Base-by-base conservation (phyloP, 2,797 vertebrate genomes). In the Poecilia gillii region DNA sequence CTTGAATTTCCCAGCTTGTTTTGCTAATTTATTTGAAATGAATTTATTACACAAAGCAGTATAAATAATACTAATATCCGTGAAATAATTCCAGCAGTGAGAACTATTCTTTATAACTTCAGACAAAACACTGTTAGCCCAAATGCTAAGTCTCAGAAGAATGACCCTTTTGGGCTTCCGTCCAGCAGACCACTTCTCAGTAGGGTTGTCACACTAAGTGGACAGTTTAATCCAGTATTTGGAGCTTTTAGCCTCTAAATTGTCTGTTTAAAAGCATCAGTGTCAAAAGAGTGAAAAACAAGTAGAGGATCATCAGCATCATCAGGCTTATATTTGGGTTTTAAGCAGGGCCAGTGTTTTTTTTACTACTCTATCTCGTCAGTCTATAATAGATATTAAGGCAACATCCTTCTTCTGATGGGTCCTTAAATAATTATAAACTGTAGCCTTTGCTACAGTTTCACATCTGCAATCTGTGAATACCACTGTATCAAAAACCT, bases 201-300 rank as follows among this genome's bases (percentile, higher is more conserved):
- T 76, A 79, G 85, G 87, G 82, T 85, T 74, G 80, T 86, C 83
- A 88, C 80, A 84, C 88, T 92, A 83, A 93, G 91, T 85, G 80
- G 82, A 86, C 89, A 89, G 85, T 91, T 93, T 90, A 90, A 91
- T 92, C 80, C 43, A 78, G 81, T 79, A 80, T 85, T 82, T 78
- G 78, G 78, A 79, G 84, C 85, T 90, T 91, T 94, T 88, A 91
- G 80, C 89, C 87, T 84, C 83, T 85, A 84, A 90, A 87, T 81
- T 77, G 83, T 85, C 79, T 88, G 83, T 89, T 86, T 77, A 80
- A 89, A 85, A 71, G 62, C 71, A 79, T 81, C 53, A 45, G 49
- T 0, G 39, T 2, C 66, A 14, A 31, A 66, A 57, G 64, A 45
- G 72, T 80, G 80, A 62, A 80, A 74, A 72, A 80, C 41, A 78